Evolutionary conservation across 37 sponge, comb jelly and placozoan genomes (phyloP).

Genomic region (Spongia lamella): DNA sequence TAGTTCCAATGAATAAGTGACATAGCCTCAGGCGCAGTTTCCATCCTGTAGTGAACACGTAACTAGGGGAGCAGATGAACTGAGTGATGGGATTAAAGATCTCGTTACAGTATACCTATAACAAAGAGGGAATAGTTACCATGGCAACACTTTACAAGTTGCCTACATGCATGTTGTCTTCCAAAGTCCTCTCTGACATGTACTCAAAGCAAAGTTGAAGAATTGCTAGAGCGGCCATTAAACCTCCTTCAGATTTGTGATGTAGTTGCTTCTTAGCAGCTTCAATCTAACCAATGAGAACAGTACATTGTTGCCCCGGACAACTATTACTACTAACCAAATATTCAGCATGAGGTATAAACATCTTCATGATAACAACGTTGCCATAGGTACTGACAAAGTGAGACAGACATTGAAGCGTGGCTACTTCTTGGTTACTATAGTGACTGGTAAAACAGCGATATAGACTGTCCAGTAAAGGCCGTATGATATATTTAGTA

Average conservation of each 20-base stretch:
- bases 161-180: not conserved
- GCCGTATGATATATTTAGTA: slow-evolving; percentile 60
- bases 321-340: slow-evolving; percentile 52
- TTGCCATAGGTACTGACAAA: slow-evolving; percentile 54
- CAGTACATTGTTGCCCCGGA: too few relatives aligned
- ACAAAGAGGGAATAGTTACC: too few relatives aligned
- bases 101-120: too few relatives aligned
- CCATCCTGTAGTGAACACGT: too few relatives aligned
- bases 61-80: too few relatives aligned
- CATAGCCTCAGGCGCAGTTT: too few relatives aligned
- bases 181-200: slow-evolving; percentile 15
- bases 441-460: slow-evolving; percentile 56
- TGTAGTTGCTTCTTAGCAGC: slow-evolving; percentile 40
- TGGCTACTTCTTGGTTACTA: slow-evolving; percentile 3
- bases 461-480: slow-evolving; percentile 62
- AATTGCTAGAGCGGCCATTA: slow-evolving; percentile 62
- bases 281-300: slow-evolving; percentile 24
- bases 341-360: slow-evolving; percentile 55
- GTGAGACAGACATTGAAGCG: slow-evolving; percentile 39
- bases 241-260: slow-evolving; percentile 48
- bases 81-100: too few relatives aligned
- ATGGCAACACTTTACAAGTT: too few relatives aligned
- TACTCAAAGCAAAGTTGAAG: slow-evolving; percentile 22
- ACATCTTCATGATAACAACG: slow-evolving; percentile 37
- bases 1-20: too few relatives aligned